Base-by-base conservation (phyloP, 2,888 invertebrate genomes). In the Creontiades dilutus region DNA sequence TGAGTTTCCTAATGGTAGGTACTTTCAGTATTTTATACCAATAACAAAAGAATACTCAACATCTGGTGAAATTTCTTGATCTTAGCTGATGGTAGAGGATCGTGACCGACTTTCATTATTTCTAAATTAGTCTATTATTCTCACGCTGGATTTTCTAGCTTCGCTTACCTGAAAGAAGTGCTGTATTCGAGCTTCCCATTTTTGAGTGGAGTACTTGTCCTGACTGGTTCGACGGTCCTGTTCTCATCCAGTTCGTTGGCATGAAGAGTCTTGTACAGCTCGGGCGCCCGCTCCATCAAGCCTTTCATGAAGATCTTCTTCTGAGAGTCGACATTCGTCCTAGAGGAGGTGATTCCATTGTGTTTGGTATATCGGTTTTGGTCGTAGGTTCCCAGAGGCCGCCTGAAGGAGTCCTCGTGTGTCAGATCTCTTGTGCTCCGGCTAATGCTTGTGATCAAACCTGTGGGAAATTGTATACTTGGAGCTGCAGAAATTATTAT, bases 361-460 rank as follows among this genome's bases (percentile, higher is more conserved):
- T 90, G 88, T 91, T 90, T 91, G 80, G 90, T 86, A 81, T 91
- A 90, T 47, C 91, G 90, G 52, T 91, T 91, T 52, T 91, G 90
- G 81, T 91, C 90, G 52, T 89, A 91, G 81, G 90, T 86, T 13
- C 91, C 90, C 61, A 91, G 90, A 61, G 91, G 91, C 84, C 90
- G 90, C 76, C 91, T 90, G 68, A 91, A 91, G 52, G 90, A 90
- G 90, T 93, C 92, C 76, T 92, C 92, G 92, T 95, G 96, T 46
- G 96, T 95, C 46, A 97, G 93, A 93, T 97, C 97, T 91, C 96
- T 95, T 93, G 97, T 97, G 93, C 97, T 97, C 91, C 97, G 95
- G 93, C 96, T 97, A 91, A 97, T 96, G 91, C 97, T 96, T 90
- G 97, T 97, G 61, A 98, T 96, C 91, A 98, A 96, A 0, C 97